phyloP scores from a whole-genome alignment of 92 coral and sea anemone genomes.

The Parazoanthus swiftii region DNA sequence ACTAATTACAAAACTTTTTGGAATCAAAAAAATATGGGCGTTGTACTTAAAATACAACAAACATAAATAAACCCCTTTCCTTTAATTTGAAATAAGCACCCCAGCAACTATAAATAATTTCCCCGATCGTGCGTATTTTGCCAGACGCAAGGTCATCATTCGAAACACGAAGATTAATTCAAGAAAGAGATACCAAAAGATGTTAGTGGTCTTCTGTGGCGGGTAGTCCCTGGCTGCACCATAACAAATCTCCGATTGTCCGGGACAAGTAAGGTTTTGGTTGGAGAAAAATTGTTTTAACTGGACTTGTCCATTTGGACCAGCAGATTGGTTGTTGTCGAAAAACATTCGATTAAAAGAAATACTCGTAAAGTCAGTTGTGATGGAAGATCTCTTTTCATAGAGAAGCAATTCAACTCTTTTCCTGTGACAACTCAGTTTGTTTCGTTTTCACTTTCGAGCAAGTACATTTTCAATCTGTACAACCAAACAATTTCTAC shows the following conservation, averaged over 20 bases:
- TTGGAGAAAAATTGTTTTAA: background rate
- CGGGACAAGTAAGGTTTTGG: background rate
- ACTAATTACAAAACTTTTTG: too few species aligned
- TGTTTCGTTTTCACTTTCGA: too few species aligned
- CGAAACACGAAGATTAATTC: background rate
- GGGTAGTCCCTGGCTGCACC: background rate
- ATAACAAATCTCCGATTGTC: background rate
- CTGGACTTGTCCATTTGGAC: background rate
- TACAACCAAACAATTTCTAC: too few species aligned
- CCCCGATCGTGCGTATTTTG: background rate
- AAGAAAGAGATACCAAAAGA: background rate
- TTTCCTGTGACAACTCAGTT: too few species aligned
- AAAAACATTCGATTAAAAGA: background rate
- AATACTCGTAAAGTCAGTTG: background rate
- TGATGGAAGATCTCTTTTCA: background rate
- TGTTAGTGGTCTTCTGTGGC: too few species aligned
- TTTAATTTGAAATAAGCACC: background rate
- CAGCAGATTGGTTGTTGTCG: background rate
- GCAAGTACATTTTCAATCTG: too few species aligned
- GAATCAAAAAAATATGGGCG: too few species aligned
- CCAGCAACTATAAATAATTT: background rate
- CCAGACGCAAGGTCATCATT: background rate
- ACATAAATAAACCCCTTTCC: background rate
- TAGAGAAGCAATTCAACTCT: background rate
- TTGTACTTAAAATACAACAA: too few species aligned